Evolutionary conservation across 2,797 vertebrate species (phyloP), one percentile per base, ranked within the genome.

Genomic region (Tenualosa ilisha): DNA sequence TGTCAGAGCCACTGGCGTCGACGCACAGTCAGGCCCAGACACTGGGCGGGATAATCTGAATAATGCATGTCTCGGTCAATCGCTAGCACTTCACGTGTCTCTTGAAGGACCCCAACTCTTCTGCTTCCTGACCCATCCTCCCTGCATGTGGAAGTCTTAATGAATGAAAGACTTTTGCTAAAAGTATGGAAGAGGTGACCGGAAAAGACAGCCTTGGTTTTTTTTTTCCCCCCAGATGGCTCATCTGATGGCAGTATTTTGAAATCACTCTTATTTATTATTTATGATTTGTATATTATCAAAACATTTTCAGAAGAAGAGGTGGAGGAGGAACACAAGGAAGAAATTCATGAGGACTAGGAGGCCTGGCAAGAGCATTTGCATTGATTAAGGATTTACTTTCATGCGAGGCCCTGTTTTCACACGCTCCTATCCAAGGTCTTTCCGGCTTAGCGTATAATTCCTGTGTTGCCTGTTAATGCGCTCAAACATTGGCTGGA

Each of bases 361-460:
- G 63, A 87, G 85, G 85, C 86, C 88, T 89, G 87, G 87, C 68
- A 84, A 85, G 86, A 86, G 84, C 86, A 84, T 86, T 86, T 90
- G 86, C 86, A 87, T 89, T 88, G 84, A 88, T 89, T 54, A 82
- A 86, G 88, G 89, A 85, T 92, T 91, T 89, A 83, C 87, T 89
- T 86, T 51, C 40, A 85, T 84, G 49, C 82, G 26, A 86, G 82
- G 53, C 84, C 83, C 79, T 81, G 88, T 90, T 88, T 90, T 88
- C 87, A 86, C 85, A 84, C 83, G 31, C 54, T 84, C 84, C 81
- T 11, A 17, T 89, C 87, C 88, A 89, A 89, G 90, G 90, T 88
- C 88, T 88, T 82, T 17, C 37, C 83, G 85, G 87, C 88, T 89
- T 90, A 86, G 85, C 63, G 26, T 90, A 82, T 85, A 87, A 90